These are phyloP conservation scores for Cheilosia vulpina DNA, from an alignment of 2,888 invertebrate species.

Conservation along the genomic window DNA sequence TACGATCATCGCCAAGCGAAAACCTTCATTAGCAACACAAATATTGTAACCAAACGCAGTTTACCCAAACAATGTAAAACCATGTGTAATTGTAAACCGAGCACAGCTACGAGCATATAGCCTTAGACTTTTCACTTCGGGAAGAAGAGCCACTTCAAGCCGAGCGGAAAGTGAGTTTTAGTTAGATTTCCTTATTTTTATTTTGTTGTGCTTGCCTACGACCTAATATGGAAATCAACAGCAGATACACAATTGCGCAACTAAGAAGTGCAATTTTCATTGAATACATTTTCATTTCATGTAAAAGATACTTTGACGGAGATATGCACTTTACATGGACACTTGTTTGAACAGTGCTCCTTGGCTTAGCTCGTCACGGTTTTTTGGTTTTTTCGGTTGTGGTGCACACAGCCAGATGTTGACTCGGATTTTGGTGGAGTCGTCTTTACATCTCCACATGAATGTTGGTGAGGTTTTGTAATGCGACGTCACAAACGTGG, in stretches of 20 bases:
- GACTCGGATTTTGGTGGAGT: constrained; percentile 33
- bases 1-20: constrained; percentile 48
- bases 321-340: constrained; percentile 44
- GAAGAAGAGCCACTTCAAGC: constrained; percentile 58
- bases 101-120: constrained; percentile 25
- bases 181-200: constrained; percentile 54
- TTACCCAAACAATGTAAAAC: constrained; percentile 24
- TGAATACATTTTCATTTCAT: constrained; percentile 68
- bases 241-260: constrained; percentile 49
- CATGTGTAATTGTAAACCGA: constrained; percentile 51
- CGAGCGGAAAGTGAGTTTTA: constrained; percentile 49
- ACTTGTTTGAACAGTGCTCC: constrained; percentile 60
- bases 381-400: constrained; percentile 32
- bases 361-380: constrained; percentile 70
- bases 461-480: constrained; percentile 3
- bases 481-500: constrained; percentile 11
- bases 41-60: constrained; percentile 30
- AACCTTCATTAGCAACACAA: constrained; percentile 57
- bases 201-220: background rate
- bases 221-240: constrained; percentile 62
- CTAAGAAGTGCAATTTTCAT: constrained; percentile 29
- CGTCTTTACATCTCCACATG: constrained; percentile 19
- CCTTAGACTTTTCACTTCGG: constrained; percentile 49
- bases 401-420: constrained; percentile 21
- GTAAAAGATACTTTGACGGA: constrained; percentile 57